phyloP scores from a whole-genome alignment of 2,797 vertebrate genomes.

The Furcifer pardalis region DNA sequence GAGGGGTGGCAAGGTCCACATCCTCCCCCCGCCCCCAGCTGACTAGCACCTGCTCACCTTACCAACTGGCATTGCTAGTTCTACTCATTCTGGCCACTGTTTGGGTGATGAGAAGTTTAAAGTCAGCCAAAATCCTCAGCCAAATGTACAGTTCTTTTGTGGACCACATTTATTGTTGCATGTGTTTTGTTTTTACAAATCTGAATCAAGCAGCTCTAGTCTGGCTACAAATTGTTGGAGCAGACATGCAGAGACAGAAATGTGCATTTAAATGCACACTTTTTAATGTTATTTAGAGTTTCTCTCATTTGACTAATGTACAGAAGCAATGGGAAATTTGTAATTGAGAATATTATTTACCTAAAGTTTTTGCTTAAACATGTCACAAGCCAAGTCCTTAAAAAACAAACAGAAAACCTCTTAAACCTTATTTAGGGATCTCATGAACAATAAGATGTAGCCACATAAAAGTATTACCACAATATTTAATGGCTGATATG shows the following conservation, averaged over 20 bases:
- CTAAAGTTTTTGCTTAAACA: constrained; percentile 55
- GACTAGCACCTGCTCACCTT: neutral
- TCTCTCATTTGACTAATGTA: constrained; percentile 40
- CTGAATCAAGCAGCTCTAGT: constrained; percentile 37
- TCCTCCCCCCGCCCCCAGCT: neutral
- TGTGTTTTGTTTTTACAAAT: constrained; percentile 11
- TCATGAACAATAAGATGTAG: constrained; percentile 48
- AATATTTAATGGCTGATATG: constrained; percentile 54
- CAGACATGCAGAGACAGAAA: constrained; percentile 45
- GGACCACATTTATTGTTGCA: neutral
- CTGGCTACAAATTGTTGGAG: constrained; percentile 28
- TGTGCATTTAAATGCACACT: constrained; percentile 26
- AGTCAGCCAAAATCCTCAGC: neutral
- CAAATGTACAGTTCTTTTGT: neutral
- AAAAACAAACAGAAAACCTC: constrained; percentile 25
- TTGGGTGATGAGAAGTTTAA: neutral
- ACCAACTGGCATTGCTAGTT: too few relatives aligned
- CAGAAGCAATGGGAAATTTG: constrained; percentile 43
- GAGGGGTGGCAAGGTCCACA: too few relatives aligned
- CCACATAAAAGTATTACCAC: constrained; percentile 54
- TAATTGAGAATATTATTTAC: constrained; percentile 45
- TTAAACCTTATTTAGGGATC: constrained; percentile 35
- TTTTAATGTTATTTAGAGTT: constrained; percentile 45
- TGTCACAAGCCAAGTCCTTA: constrained; percentile 40
- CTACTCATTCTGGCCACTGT: neutral